Evolutionary conservation across 2,888 invertebrate genomes (phyloP), one percentile per base, ranked within the genome.

Genomic region (Aethes cnicana): DNA sequence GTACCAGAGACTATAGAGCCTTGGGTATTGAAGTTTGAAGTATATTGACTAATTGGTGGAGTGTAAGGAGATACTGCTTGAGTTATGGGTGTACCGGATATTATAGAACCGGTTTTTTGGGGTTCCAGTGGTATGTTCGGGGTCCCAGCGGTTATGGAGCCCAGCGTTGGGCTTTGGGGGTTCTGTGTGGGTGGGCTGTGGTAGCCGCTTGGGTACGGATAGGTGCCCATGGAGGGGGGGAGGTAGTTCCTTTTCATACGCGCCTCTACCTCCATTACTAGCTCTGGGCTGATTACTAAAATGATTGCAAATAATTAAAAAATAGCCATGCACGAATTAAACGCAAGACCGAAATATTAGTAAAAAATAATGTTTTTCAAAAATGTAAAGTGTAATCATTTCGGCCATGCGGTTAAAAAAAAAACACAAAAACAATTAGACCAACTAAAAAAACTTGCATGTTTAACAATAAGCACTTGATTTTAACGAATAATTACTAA

Each of bases 181-280:
- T 58, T 44, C 14, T 35, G 43, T 1, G 32, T 8, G 2, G 47
- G 42, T 47, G 57, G 63, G 54, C 62, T 66, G 55, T 63, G 62
- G 43, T 53, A 56, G 66, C 65, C 47, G 76, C 73, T 50, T 77
- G 69, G 81, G 57, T 81, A 71, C 63, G 80, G 81, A 79, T 77
- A 75, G 68, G 80, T 81, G 68, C 81, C 77, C 7, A 93, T 90
- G 39, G 93, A 92, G 55, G 95, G 93, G 46, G 95, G 95, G 68
- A 95, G 90, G 79, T 95, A 94, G 71, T 94, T 93, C 63, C 94
- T 90, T 77, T 95, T 94, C 96, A 96, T 96, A 76, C 96, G 92
- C 66, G 94, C 94, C 87, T 96, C 96, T 63, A 96, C 96, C 78
- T 96, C 96, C 92, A 95, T 94, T 65, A 96, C 94, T 83, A 96